These are phyloP conservation scores for Hemicordylus capensis DNA, from an alignment of 2,113 vertebrate genomes.

Conservation along the genomic window DNA sequence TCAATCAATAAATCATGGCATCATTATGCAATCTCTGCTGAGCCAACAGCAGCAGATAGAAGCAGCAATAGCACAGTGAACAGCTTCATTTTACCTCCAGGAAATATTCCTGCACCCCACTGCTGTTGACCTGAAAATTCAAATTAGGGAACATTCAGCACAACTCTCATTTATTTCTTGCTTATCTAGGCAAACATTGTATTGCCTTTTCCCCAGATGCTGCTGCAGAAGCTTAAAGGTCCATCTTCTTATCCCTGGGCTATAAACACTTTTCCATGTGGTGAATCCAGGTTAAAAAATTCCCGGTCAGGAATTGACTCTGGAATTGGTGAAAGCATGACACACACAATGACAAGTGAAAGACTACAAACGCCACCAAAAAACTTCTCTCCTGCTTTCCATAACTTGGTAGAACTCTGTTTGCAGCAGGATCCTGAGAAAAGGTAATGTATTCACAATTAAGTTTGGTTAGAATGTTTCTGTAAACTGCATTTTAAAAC, in stretches of 20 bases:
- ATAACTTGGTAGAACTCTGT: slow-evolving; percentile 92
- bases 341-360: slow-evolving; percentile 85
- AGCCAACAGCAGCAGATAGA: neutral
- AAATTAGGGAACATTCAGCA: neutral
- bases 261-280: slow-evolving; percentile 80
- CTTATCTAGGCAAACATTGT: neutral
- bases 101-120: neutral
- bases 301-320: slow-evolving; percentile 93
- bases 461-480: neutral
- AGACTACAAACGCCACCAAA: slow-evolving; percentile 87
- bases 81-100: too few species aligned
- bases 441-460: slow-evolving; percentile 72
- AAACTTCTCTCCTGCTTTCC: slow-evolving; percentile 91
- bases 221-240: slow-evolving; percentile 95
- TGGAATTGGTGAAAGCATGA: slow-evolving; percentile 92
- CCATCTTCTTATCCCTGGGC: slow-evolving; percentile 87
- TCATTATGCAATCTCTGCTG: neutral
- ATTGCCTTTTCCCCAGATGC: slow-evolving; percentile 80
- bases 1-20: too few species aligned
- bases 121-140: neutral
- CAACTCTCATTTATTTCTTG: neutral
- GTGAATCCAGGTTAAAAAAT: slow-evolving; percentile 89
- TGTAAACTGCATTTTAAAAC: neutral
- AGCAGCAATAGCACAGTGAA: neutral
- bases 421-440: slow-evolving; percentile 93